Conservation (phyloP, 2,113 vertebrate genomes). For the Cyprinus carpio region DNA sequence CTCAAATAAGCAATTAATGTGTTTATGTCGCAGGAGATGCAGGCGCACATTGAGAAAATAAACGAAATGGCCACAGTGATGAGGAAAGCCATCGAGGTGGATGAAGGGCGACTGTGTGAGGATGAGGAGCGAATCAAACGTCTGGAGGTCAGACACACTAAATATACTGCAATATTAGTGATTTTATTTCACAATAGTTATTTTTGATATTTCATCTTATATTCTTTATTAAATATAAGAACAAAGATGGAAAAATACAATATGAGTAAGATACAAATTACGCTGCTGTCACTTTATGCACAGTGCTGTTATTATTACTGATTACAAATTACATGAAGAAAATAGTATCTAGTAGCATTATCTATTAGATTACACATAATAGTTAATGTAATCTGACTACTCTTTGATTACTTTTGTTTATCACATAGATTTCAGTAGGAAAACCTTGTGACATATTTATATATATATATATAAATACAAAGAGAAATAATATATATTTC, state of each 20-base stretch:
- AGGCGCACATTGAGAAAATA: constrained; percentile 94
- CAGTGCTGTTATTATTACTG: too few species aligned
- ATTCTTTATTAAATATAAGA: background rate
- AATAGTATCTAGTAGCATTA: background rate
- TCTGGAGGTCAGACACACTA: constrained; percentile 80
- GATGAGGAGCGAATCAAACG: constrained; percentile 93
- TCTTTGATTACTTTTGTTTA: too few species aligned
- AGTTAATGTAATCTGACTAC: background rate
- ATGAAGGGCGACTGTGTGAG: constrained; percentile 85
- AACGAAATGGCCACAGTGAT: constrained; percentile 98
- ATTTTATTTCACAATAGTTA: too few species aligned
- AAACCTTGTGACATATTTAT: too few species aligned
- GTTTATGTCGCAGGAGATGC: constrained; percentile 81
- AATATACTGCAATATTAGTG: background rate
- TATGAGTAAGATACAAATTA: background rate
- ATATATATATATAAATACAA: too few species aligned
- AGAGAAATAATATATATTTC: too few species aligned
- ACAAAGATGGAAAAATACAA: background rate
- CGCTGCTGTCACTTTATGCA: too few species aligned
- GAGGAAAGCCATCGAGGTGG: constrained; percentile 93
- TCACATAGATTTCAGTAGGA: too few species aligned
- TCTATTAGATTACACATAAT: background rate
- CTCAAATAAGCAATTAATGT: background rate
- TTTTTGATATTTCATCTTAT: background rate
- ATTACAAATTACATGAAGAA: background rate